Evolutionary conservation across 2,888 invertebrate genomes (phyloP).

Genomic region (Microdon myrmicae): DNA sequence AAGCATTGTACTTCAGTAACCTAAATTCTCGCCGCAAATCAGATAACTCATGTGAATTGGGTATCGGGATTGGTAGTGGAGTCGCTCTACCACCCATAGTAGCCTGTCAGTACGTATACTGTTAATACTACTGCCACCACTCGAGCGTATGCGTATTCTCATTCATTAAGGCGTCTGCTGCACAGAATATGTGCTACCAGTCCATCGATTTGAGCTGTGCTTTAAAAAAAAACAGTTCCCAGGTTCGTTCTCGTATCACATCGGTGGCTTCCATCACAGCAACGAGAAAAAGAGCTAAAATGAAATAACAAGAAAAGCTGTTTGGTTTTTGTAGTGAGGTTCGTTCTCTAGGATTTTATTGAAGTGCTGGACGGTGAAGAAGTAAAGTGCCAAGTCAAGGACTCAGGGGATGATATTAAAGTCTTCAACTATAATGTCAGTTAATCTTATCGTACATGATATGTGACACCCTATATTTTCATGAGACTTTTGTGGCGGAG

Average conservation of each 20-base stretch:
- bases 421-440: no score
- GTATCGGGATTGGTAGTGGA: conserved; percentile 20
- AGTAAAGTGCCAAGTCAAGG: no score
- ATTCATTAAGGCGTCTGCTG: conserved; percentile 45
- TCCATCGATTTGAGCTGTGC: conserved; percentile 37
- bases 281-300: no score
- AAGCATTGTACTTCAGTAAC: conserved; percentile 36
- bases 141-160: conserved; percentile 46
- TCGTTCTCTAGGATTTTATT: no score
- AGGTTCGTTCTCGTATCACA: neutral
- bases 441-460: no score
- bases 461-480: no score
- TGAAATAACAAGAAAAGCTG: no score
- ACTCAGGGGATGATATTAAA: no score
- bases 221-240: no score
- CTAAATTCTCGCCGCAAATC: conserved; percentile 46
- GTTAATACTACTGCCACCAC: conserved; percentile 18
- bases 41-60: conserved; percentile 39
- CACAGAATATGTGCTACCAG: conserved; percentile 37
- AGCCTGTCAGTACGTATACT: neutral
- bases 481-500: no score
- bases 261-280: conserved; percentile 12
- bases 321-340: no score
- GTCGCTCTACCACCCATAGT: conserved; percentile 7
- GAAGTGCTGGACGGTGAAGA: no score